These are phyloP conservation scores for Melipona bicolor DNA, from an alignment of 2,888 invertebrate genomes.

Conservation along the genomic window DNA sequence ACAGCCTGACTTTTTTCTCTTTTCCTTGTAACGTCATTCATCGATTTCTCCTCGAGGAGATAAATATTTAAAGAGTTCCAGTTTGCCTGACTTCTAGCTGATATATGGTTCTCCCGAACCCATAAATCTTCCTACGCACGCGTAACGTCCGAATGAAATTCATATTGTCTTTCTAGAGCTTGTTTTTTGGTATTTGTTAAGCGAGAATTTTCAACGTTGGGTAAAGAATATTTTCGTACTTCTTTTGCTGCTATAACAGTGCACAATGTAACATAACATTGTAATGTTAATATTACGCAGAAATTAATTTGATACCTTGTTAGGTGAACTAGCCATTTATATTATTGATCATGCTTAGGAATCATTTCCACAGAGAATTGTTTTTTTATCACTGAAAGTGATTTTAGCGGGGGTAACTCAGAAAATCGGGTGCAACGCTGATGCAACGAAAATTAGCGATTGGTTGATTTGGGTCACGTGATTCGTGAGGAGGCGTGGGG, in stretches of 20 bases:
- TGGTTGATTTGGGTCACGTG: too few relatives aligned
- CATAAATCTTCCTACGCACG: neutral
- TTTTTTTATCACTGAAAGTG: too few relatives aligned
- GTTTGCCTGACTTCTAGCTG: neutral
- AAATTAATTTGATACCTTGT: too few relatives aligned
- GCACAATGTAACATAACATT: too few relatives aligned
- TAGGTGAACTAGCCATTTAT: too few relatives aligned
- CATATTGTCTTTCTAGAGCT: neutral
- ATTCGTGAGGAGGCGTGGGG: too few relatives aligned
- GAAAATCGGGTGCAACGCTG: too few relatives aligned
- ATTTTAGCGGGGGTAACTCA: too few relatives aligned
- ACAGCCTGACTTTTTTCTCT: neutral
- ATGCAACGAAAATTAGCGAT: too few relatives aligned
- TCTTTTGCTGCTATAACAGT: too few relatives aligned
- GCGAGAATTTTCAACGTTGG: neutral
- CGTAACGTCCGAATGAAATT: constrained; percentile 4
- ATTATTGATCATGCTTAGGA: too few relatives aligned
- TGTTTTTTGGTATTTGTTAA: neutral
- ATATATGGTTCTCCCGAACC: neutral
- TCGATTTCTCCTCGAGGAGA: constrained; percentile 17
- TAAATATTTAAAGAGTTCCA: constrained; percentile 22
- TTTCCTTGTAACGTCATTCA: neutral
- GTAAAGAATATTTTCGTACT: neutral
- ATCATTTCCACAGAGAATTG: neutral
- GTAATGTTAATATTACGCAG: too few relatives aligned